phyloP scores from a whole-genome alignment of 2,113 vertebrate genomes.

The Opisthocomus hoazin region DNA sequence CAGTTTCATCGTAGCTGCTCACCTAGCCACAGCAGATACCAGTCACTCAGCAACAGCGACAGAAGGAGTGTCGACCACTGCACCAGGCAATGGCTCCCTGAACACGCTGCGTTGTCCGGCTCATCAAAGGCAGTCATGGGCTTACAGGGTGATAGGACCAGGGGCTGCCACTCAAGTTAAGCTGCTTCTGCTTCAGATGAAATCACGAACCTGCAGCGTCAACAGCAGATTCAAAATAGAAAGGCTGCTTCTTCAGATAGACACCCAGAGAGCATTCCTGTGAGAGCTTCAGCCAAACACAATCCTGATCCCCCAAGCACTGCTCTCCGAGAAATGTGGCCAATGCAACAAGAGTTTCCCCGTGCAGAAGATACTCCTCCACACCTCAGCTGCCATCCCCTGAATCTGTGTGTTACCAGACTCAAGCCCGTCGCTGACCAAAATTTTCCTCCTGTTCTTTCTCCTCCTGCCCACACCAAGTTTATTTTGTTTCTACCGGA shows the following conservation, averaged over 20 bases:
- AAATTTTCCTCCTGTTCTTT: not conserved
- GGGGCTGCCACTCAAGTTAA: not conserved
- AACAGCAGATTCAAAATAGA: no score
- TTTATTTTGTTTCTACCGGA: not conserved
- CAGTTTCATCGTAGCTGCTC: not conserved
- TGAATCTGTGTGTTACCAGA: not conserved
- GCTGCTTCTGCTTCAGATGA: no score
- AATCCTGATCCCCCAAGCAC: not conserved
- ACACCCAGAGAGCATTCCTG: not conserved
- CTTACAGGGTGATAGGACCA: not conserved
- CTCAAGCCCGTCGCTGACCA: not conserved
- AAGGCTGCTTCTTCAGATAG: not conserved
- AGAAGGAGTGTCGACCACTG: not conserved
- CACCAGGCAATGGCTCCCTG: not conserved
- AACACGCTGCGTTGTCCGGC: not conserved
- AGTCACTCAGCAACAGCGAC: fast-evolving
- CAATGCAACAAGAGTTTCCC: not conserved
- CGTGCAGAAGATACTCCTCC: not conserved
- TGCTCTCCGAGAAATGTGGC: not conserved
- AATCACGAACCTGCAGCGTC: no score
- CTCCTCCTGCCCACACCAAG: not conserved
- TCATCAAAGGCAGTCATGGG: not conserved
- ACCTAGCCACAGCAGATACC: not conserved
- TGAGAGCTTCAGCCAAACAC: not conserved
- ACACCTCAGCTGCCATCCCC: not conserved